A percentile compares a stretch with the other conserved stretches of the same genome.
Conservation (phyloP, 2,797 vertebrate species). For the Parotocinclus haroldoi region DNA sequence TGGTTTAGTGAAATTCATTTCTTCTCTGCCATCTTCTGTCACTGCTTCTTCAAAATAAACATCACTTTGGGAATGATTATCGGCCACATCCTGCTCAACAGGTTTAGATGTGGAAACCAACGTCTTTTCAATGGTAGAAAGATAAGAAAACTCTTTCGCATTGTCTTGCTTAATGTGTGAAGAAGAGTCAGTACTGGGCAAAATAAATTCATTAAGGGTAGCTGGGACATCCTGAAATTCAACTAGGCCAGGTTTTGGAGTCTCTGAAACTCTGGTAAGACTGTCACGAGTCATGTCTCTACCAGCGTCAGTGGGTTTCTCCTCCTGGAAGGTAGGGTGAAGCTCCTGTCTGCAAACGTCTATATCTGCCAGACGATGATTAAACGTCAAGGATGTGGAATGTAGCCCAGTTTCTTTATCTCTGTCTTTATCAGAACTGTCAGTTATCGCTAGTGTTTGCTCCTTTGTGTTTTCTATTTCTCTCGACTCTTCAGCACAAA, state of each 20-base stretch:
- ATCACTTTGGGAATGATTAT: no score
- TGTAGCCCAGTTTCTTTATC: constrained; percentile 44
- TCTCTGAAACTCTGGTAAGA: constrained; percentile 35
- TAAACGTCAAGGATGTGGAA: constrained; percentile 23
- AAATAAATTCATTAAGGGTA: constrained; percentile 18
- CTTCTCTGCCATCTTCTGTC: constrained; percentile 17
- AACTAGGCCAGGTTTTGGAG: constrained; percentile 12
- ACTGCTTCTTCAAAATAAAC: constrained; percentile 15
- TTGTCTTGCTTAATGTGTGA: constrained; percentile 23
- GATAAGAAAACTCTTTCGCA: constrained; percentile 14
- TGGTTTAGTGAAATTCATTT: neutral
- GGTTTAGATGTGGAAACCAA: no score
- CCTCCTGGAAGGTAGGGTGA: constrained; percentile 15
- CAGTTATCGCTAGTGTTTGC: constrained; percentile 33
- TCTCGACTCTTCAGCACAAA: constrained; percentile 46
- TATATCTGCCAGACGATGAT: constrained; percentile 42
- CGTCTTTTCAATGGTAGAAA: no score
- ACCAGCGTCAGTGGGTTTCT: constrained; percentile 32
- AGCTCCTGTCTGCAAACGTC: constrained; percentile 60
- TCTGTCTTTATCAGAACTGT: constrained; percentile 33
- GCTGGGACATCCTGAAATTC: constrained; percentile 37
- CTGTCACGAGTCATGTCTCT: constrained; percentile 12
- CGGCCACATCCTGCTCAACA: no score
- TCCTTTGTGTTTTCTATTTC: constrained; percentile 32
- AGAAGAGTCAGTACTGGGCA: constrained; percentile 37